These are phyloP conservation scores for Brachyptera risi DNA, from an alignment of 2,888 invertebrate species.

Conservation along the genomic window DNA sequence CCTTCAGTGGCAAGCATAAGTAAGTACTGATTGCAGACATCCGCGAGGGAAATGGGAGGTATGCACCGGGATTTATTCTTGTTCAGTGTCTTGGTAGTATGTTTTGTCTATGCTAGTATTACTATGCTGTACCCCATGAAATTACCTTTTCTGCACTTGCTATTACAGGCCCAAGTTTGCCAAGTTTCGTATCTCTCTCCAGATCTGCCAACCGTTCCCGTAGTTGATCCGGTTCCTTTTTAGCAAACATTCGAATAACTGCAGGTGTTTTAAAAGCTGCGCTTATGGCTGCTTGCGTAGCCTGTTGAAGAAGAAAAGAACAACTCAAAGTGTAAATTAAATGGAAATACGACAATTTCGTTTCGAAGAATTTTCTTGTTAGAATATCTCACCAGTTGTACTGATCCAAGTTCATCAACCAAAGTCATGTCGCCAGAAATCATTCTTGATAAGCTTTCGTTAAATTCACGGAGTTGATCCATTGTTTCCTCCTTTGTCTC, in stretches of 20 bases:
- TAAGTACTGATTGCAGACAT: too few relatives aligned
- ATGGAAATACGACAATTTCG: neutral
- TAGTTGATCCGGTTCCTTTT: conserved; percentile 61
- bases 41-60: too few relatives aligned
- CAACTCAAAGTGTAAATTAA: neutral
- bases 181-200: conserved; percentile 58
- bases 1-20: too few relatives aligned
- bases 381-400: conserved; percentile 54
- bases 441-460: conserved; percentile 58
- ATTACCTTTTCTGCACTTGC: too few relatives aligned
- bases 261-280: conserved; percentile 71
- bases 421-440: conserved; percentile 64
- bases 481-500: conserved; percentile 64
- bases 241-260: conserved; percentile 67
- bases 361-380: neutral
- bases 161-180: conserved; percentile 50
- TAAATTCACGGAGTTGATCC: conserved; percentile 66
- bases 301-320: conserved; percentile 46
- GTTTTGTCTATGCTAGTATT: too few relatives aligned
- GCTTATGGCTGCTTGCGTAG: conserved; percentile 68
- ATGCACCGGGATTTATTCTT: too few relatives aligned
- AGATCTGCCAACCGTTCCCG: conserved; percentile 55
- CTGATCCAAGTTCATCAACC: conserved; percentile 58
- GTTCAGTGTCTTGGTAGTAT: too few relatives aligned
- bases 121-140: too few relatives aligned